phyloP scores from a whole-genome alignment of 1,140 invertebrate genomes.

The Drosophila kanapiae region DNA sequence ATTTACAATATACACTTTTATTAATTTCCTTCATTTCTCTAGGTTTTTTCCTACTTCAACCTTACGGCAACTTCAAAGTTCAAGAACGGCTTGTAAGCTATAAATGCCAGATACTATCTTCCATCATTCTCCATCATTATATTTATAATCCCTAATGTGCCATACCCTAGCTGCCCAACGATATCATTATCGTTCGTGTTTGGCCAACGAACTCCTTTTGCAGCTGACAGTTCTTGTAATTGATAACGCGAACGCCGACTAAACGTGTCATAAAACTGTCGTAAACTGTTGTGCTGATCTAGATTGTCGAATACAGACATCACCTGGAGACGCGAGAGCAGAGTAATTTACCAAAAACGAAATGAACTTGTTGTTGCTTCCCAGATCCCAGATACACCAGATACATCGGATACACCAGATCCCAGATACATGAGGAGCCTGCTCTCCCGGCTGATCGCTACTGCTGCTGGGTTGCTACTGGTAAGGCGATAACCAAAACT shows the following conservation, averaged over 20 bases:
- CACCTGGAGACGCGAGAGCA: slow-evolving; percentile 49
- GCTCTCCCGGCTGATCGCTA: slow-evolving; percentile 39
- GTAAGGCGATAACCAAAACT: slow-evolving; percentile 77
- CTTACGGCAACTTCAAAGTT: slow-evolving; percentile 14
- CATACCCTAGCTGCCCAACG: background rate
- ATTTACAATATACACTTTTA: background rate
- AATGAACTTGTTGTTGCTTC: slow-evolving; percentile 73
- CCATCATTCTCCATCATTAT: slow-evolving; percentile 1
- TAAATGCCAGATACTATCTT: background rate
- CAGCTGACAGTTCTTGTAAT: slow-evolving; percentile 75
- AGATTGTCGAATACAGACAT: slow-evolving; percentile 81
- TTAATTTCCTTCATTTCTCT: background rate
- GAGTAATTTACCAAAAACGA: slow-evolving; percentile 80
- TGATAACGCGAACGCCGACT: slow-evolving; percentile 61
- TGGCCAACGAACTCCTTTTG: slow-evolving; percentile 50
- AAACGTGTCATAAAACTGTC: slow-evolving; percentile 77
- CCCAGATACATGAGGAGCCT: slow-evolving; percentile 24
- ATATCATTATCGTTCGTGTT: slow-evolving; percentile 29
- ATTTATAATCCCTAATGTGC: slow-evolving; percentile 28
- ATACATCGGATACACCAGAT: slow-evolving; percentile 31
- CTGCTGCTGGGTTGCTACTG: slow-evolving; percentile 31
- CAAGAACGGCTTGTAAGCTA: background rate
- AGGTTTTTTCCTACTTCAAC: no score
- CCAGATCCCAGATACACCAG: slow-evolving; percentile 46
- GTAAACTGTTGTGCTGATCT: slow-evolving; percentile 72